A percentile compares a stretch with the other conserved stretches of the same genome.
Conservation (phyloP, 1,140 invertebrate species). For the Drosophila suzukii region DNA sequence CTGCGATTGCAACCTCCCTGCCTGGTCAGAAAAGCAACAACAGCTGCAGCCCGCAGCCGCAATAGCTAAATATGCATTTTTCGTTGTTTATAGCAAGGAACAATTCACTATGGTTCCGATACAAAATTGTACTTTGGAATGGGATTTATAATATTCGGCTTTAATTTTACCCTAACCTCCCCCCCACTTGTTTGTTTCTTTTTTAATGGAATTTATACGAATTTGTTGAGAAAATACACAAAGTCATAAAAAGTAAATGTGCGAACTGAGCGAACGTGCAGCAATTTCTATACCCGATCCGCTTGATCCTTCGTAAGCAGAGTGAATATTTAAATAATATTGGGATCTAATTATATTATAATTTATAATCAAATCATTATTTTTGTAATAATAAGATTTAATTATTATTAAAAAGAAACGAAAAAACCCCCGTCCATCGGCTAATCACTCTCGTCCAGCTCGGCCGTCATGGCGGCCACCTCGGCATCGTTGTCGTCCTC, state of each 20-base stretch:
- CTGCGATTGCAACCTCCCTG: conserved; percentile 37
- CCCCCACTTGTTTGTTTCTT: conserved; percentile 66
- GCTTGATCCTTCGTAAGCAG: conserved; percentile 21
- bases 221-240: conserved; percentile 73
- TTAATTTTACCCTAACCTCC: conserved; percentile 30
- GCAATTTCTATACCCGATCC: conserved; percentile 33
- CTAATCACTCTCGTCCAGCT: conserved; percentile 73
- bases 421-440: conserved; percentile 27
- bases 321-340: conserved; percentile 71
- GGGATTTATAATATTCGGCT: conserved; percentile 59
- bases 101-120: conserved; percentile 56
- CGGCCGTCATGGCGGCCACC: conserved; percentile 65
- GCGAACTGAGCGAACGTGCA: conserved; percentile 37
- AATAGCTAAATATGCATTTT: conserved; percentile 78
- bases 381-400: conserved; percentile 80
- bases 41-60: conserved; percentile 41
- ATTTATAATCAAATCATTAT: conserved; percentile 81
- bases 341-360: conserved; percentile 81
- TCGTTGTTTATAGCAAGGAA: conserved; percentile 71
- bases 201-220: conserved; percentile 74
- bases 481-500: conserved; percentile 69
- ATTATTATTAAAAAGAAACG: conserved; percentile 75
- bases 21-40: conserved; percentile 38
- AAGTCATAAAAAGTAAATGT: conserved; percentile 54
- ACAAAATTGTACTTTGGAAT: conserved; percentile 71